Percentiles rank a stretch among this genome's conserved stretches.
Evolutionary conservation across 2,797 vertebrate genomes (phyloP).

Genomic region (Ispidina lecontei): DNA sequence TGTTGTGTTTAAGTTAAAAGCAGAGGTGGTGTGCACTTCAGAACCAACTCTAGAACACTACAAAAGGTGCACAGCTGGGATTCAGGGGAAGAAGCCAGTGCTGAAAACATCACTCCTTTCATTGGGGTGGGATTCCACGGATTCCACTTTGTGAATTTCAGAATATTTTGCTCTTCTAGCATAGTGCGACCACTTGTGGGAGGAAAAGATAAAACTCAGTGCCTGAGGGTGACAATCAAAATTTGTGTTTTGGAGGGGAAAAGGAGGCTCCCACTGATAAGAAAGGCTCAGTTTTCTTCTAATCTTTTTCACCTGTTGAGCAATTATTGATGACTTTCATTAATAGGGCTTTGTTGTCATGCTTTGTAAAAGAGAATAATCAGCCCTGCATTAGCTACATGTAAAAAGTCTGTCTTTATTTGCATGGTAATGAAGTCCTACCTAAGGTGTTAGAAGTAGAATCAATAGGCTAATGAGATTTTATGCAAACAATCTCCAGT

Average conservation of each 20-base stretch:
- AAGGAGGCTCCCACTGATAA: neutral
- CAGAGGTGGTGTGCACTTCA: neutral
- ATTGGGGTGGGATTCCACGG: neutral
- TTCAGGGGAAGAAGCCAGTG: neutral
- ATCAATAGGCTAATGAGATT: constrained; percentile 73
- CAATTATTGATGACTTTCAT: constrained; percentile 57
- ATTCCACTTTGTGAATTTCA: neutral
- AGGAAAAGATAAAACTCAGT: neutral
- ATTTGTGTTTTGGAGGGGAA: neutral
- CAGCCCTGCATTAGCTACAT: constrained; percentile 11
- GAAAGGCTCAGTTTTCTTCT: neutral
- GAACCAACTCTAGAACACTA: neutral
- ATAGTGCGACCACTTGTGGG: no score
- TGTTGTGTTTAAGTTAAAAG: neutral
- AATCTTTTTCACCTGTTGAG: constrained; percentile 33
- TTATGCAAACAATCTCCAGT: constrained; percentile 65
- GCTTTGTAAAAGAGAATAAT: constrained; percentile 23
- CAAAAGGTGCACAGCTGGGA: neutral
- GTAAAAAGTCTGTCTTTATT: constrained; percentile 49
- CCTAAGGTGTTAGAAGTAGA: constrained; percentile 49
- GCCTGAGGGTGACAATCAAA: neutral
- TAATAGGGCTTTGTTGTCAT: neutral
- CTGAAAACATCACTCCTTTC: neutral
- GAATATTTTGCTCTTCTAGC: neutral
- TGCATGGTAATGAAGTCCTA: constrained; percentile 67